phyloP scores from a whole-genome alignment of 2,113 vertebrate genomes.

The Pogona vitticeps region DNA sequence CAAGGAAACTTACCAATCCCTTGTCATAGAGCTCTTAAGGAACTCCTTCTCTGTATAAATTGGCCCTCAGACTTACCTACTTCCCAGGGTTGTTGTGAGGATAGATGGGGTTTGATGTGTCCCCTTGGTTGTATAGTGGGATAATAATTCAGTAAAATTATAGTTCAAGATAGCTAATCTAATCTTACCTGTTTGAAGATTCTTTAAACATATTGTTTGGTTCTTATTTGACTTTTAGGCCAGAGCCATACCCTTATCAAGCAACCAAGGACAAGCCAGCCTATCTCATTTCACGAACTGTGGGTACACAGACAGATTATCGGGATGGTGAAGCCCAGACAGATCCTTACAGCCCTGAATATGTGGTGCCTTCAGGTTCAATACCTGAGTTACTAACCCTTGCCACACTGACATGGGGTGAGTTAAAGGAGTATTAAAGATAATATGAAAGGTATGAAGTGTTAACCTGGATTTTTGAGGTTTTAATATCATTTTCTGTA shows the following conservation, averaged over 20 bases:
- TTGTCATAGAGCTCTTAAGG: too few species aligned
- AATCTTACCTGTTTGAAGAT: background rate
- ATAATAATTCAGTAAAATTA: background rate
- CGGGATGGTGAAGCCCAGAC: slow-evolving; percentile 93
- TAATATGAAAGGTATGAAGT: rapidly evolving
- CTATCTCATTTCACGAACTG: slow-evolving; percentile 65
- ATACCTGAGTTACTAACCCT: slow-evolving; percentile 88
- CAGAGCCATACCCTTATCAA: slow-evolving; percentile 7
- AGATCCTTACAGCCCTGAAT: slow-evolving; percentile 89
- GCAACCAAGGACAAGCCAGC: background rate
- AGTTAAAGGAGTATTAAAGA: slow-evolving; percentile 45
- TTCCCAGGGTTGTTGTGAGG: background rate
- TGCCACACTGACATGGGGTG: slow-evolving; percentile 89
- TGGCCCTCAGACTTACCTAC: background rate
- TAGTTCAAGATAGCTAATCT: background rate
- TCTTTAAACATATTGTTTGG: slow-evolving; percentile 32
- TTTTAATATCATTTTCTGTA: background rate
- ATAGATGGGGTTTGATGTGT: background rate
- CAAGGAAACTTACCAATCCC: too few species aligned
- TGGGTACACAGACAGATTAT: slow-evolving; percentile 92
- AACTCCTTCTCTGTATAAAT: background rate
- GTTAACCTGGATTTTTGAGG: too few species aligned
- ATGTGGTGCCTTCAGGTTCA: slow-evolving; percentile 76
- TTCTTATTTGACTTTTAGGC: slow-evolving; percentile 61
- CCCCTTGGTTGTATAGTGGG: background rate